phyloP scores from a whole-genome alignment of 2,797 vertebrate genomes.

The Rhabdomys pumilio region DNA sequence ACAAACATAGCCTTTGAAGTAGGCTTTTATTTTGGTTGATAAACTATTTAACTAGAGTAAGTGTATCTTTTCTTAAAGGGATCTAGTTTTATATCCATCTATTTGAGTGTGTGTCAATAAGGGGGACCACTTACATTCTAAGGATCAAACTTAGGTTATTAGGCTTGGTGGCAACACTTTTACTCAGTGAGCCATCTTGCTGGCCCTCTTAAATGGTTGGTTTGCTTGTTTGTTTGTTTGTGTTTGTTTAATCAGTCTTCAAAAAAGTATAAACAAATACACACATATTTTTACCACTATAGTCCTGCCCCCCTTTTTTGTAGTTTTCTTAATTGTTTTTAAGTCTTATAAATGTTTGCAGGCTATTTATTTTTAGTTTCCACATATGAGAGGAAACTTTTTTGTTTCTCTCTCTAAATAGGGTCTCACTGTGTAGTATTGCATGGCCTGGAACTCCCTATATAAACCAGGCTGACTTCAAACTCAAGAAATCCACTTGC shows the following conservation, averaged over 20 bases:
- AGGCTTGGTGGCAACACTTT: background rate
- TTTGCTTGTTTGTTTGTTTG: background rate
- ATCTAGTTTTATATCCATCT: background rate
- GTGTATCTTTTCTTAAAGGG: background rate
- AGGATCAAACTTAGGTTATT: background rate
- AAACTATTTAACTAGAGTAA: slow-evolving; percentile 63
- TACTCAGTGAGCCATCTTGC: background rate
- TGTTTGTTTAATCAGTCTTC: background rate
- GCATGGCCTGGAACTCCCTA: background rate
- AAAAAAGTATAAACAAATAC: background rate
- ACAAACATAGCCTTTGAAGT: background rate
- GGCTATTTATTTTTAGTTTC: background rate
- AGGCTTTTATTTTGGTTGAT: slow-evolving; percentile 47
- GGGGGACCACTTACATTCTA: background rate
- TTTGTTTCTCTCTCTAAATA: background rate
- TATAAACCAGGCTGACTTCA: background rate
- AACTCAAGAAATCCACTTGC: background rate
- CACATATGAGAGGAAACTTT: background rate
- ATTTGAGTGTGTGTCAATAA: background rate
- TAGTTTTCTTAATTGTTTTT: slow-evolving; percentile 58
- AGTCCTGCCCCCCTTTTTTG: background rate
- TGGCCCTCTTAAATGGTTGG: background rate
- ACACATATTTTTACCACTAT: background rate
- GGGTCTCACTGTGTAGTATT: background rate
- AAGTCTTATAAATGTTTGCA: slow-evolving; percentile 14